Base-by-base conservation (phyloP, 2,113 vertebrate genomes). In the Centropristis striata region DNA sequence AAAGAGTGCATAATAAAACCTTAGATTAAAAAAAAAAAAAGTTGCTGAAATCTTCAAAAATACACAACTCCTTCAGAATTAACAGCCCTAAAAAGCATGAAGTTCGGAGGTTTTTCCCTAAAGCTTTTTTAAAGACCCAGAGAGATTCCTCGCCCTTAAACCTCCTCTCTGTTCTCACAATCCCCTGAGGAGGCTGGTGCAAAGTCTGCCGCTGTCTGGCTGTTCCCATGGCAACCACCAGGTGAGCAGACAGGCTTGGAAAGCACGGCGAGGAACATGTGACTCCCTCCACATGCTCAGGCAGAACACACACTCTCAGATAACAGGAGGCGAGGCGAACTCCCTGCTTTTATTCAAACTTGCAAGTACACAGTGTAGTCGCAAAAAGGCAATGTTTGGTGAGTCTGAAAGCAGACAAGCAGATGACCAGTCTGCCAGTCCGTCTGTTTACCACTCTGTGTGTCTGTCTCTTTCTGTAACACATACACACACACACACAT, bases 191-290 rank as follows among this genome's bases (percentile, higher is more conserved):
- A 90, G 89, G 85, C 87, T 91, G 92, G 87, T 92, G 93, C 91
- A 92, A 93, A 93, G 93, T 94, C 94, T 94, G 94, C 93, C 86
- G 63, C 90, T 89, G 90, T 93, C 93, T 93, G 92, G 86, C 92
- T 94, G 95, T 95, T 95, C 90, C 94, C 94, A 95, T 95, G 93
- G 93, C 91, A 94, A 95, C 93, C 92, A 91, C 93, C 95, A 95
- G 95, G 95, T 95, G 92, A 94, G 93, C 88, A 91, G 89, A 94
- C 92, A 87, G 93, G 82, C 90, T 89, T 74, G 81, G 90, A 88
- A 91, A 93, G 87, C 92, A 90, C 80, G 65, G 79, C 81, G 54
- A 37, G 15, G 80, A 93, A 75, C 93, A 92, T 81, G 68, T 88
- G 92, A 93, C 90, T 92, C 84, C 79, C 84, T 78, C 77, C 90